Evolutionary conservation across 2,797 vertebrate genomes (phyloP).

Genomic region (Lemur catta): DNA sequence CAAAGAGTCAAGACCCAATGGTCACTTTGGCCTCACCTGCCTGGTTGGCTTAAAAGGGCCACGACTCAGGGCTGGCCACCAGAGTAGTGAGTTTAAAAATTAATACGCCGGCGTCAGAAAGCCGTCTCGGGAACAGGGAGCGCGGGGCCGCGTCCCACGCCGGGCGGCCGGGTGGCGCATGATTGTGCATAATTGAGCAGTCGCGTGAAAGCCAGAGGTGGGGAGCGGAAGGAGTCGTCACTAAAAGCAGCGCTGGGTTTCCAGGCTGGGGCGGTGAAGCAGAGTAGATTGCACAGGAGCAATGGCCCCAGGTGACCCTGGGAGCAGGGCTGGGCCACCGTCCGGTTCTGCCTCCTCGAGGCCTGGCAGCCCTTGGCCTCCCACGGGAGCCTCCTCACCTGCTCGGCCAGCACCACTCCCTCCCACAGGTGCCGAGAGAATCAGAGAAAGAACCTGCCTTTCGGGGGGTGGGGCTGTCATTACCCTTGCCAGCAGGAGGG

Average conservation of each 20-base stretch:
- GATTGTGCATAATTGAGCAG: constrained; percentile 71
- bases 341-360: background rate
- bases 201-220: constrained; percentile 28
- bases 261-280: background rate
- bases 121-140: constrained; percentile 59
- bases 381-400: accelerated
- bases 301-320: accelerated
- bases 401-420: accelerated
- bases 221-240: constrained; percentile 30
- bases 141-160: constrained; percentile 49
- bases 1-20: background rate
- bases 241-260: background rate
- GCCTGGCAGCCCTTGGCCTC: background rate
- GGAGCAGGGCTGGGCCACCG: too few species aligned
- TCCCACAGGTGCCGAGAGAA: accelerated
- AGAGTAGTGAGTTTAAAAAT: constrained; percentile 78
- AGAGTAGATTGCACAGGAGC: background rate
- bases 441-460: accelerated
- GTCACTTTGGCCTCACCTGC: background rate
- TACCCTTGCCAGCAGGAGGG: accelerated
- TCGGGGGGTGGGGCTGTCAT: accelerated
- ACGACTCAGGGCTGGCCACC: background rate
- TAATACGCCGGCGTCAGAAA: constrained; percentile 71
- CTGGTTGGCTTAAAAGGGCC: background rate
- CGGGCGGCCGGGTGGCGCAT: background rate